phyloP scores from a whole-genome alignment of 2,888 invertebrate genomes.

The Lutraria lutraria region DNA sequence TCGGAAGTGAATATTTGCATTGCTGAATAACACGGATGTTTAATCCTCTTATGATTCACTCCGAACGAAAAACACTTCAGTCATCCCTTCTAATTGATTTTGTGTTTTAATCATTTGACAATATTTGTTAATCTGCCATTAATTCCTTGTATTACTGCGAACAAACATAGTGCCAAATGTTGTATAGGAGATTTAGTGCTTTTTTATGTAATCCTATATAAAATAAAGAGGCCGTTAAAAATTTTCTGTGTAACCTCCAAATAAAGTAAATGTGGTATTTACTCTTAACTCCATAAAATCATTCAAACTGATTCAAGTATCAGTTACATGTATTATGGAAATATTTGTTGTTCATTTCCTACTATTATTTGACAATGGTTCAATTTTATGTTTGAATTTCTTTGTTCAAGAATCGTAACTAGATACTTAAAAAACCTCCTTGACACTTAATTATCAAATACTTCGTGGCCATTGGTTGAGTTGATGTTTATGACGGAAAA shows the following conservation, averaged over 20 bases:
- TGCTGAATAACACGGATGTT: constrained; percentile 1
- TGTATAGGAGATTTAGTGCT: constrained; percentile 9
- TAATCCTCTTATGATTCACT: constrained; percentile 6
- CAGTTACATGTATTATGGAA: constrained; percentile 4
- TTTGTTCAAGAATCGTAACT: background rate
- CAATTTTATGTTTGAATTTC: background rate
- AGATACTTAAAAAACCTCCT: background rate
- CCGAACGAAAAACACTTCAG: background rate
- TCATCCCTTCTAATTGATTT: background rate
- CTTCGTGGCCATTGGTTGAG: background rate
- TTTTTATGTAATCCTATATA: constrained; percentile 20
- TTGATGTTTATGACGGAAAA: background rate
- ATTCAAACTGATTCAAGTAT: background rate
- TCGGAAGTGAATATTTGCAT: constrained; percentile 1
- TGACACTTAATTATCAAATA: constrained; percentile 15
- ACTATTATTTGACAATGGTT: constrained; percentile 8
- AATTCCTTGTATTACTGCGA: background rate
- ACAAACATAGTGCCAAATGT: background rate
- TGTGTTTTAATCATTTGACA: background rate
- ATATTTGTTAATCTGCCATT: constrained; percentile 1
- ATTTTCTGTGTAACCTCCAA: background rate
- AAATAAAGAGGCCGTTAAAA: constrained; percentile 12
- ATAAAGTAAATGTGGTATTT: background rate
- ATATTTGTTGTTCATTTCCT: background rate
- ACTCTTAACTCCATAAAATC: background rate